Base-by-base conservation (phyloP, 2,888 invertebrate species). In the Shargacucullia verbasci region DNA sequence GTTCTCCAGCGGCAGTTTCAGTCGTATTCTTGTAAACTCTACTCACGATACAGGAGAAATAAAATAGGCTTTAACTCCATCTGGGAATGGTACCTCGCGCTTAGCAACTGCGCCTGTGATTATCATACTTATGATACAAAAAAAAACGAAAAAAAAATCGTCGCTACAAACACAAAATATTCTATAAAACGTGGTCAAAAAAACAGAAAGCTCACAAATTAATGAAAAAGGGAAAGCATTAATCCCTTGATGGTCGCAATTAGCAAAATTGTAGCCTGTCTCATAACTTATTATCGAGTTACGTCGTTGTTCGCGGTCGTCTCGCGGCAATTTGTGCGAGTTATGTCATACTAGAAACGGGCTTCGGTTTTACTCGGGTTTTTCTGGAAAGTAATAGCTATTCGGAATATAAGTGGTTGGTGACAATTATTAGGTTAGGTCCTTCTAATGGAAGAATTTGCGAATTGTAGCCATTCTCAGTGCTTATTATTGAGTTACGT, bases 241-340 rank as follows among this genome's bases (percentile, higher is more conserved):
- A 54, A 70, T 76, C 75, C 73, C 67, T 59, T 65, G 70, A 74
- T 71, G 70, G 59, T 40, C 25, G 58, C 60, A 74, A 75, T 75
- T 77, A 69, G 60, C 62, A 55, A 78, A 80, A 81, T 78, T 80
- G 75, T 72, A 54, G 68, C 47, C 61, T 57, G 70, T 65, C 73
- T 70, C 67, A 52, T 59, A 73, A 78, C 65, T 80, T 76, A 72
- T 82, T 80, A 83, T 82, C 71, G 73, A 78, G 77, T 83, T 83
- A 81, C 59, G 64, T 57, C 67, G 48, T 54, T 56, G 50, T 54
- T 56, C 57, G 68, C 80, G 73, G 67, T 34, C 58, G 61, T 69
- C 79, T 76, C 71, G 76, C 54, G 64, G 76, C 78, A 84, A 81
- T 82, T 79, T 79, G 69, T 59, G 53, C 55, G 70, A 73, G 79